phyloP scores from a whole-genome alignment of 2,797 vertebrate genomes.

The Pelodytes ibericus region DNA sequence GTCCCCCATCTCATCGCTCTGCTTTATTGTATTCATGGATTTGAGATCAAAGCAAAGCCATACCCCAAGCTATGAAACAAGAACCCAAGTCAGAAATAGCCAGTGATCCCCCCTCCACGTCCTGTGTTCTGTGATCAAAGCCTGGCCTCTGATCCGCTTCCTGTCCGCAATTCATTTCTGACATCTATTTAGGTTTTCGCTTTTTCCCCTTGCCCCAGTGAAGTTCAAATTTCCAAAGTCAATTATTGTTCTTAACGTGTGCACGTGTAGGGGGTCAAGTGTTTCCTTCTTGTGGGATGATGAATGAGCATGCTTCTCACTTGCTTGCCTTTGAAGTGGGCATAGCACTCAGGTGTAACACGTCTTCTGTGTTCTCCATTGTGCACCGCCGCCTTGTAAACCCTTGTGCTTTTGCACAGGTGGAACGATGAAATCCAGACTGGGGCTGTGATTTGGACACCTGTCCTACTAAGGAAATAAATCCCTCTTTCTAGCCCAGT shows the following conservation, averaged over 20 bases:
- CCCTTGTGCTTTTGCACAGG: too few relatives aligned
- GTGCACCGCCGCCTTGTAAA: too few relatives aligned
- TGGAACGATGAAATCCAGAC: too few relatives aligned
- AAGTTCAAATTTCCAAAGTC: constrained; percentile 40
- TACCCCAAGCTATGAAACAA: constrained; percentile 25
- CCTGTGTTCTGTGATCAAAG: constrained; percentile 53
- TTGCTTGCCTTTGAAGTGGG: constrained; percentile 45
- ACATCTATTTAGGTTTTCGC: constrained; percentile 37
- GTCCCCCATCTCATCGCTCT: neutral
- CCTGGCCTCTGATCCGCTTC: constrained; percentile 28
- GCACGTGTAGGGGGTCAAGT: constrained; percentile 14
- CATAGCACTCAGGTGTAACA: constrained; percentile 5
- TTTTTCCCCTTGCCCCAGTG: constrained; percentile 13
- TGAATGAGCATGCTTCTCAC: constrained; percentile 19
- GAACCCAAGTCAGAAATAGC: constrained; percentile 38
- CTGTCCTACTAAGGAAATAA: too few relatives aligned
- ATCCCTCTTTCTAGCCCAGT: too few relatives aligned
- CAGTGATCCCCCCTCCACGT: constrained; percentile 46
- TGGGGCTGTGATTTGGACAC: too few relatives aligned
- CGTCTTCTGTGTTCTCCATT: constrained; percentile 15
- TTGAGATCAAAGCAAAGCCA: constrained; percentile 45
- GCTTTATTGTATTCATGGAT: constrained; percentile 41
- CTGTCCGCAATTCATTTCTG: constrained; percentile 49
- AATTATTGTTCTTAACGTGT: constrained; percentile 23
- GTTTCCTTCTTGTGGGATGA: neutral